Conservation (phyloP, 2,888 invertebrate species). For the Polydrusus pterygomalis region DNA sequence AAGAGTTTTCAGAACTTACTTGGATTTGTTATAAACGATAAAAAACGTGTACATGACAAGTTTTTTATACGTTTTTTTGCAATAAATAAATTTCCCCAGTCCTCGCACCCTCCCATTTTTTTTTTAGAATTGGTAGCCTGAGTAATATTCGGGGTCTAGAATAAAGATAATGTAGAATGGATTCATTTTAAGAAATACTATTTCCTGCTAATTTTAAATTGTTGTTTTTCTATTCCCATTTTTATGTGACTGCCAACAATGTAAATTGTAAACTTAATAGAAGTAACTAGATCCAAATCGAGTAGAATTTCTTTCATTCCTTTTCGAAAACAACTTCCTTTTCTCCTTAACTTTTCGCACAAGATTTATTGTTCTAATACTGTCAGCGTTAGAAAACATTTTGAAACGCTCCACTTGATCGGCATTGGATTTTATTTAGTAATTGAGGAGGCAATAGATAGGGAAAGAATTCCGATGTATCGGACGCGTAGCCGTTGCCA, state of each 20-base stretch:
- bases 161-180: too few species aligned
- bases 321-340: background rate
- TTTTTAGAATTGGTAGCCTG: too few species aligned
- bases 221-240: too few species aligned
- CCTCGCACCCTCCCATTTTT: too few species aligned
- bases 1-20: constrained; percentile 10
- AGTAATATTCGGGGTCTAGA: too few species aligned
- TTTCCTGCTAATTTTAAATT: too few species aligned
- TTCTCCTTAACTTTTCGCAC: background rate
- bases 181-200: too few species aligned
- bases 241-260: too few species aligned
- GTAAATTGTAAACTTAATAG: too few species aligned
- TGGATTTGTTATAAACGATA: background rate
- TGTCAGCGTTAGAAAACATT: constrained; percentile 26
- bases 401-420: constrained; percentile 37
- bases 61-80: too few species aligned
- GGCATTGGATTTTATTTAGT: constrained; percentile 50
- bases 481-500: constrained; percentile 51
- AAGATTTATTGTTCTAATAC: constrained; percentile 30
- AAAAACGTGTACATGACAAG: background rate
- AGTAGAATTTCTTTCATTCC: background rate
- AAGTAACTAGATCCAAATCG: background rate
- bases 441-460: constrained; percentile 51
- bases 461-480: constrained; percentile 56
- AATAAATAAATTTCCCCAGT: too few species aligned